Percentiles rank a stretch among this genome's conserved stretches.
Evolutionary conservation across 2,888 invertebrate genomes (phyloP).

Genomic region (Cheiracanthium punctorium): DNA sequence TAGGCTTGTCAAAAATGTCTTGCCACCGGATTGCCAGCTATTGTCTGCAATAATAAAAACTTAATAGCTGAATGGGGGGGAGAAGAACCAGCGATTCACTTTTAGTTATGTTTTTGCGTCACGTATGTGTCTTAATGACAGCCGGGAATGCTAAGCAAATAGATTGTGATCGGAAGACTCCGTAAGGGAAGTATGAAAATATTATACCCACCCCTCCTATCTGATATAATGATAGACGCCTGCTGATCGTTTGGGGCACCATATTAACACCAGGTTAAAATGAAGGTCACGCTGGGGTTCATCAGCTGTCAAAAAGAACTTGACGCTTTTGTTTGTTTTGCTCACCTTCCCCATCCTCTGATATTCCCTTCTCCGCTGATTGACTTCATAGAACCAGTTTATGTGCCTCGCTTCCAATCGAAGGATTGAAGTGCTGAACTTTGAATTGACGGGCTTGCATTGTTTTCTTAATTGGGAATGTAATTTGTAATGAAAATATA

Average conservation of each 20-base stretch:
- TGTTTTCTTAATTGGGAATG: no score
- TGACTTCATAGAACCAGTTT: slow-evolving; percentile 55
- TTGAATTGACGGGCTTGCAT: not conserved
- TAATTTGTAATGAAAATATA: no score
- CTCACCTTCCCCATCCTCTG: slow-evolving; percentile 17
- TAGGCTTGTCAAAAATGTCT: slow-evolving; percentile 56
- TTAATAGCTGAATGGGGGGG: slow-evolving; percentile 50
- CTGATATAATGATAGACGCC: slow-evolving; percentile 52
- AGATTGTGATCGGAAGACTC: not conserved
- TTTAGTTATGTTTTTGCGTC: not conserved
- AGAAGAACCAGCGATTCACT: slow-evolving; percentile 40
- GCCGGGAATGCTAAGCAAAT: slow-evolving; percentile 49
- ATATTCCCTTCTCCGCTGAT: slow-evolving; percentile 27
- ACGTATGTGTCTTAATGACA: slow-evolving; percentile 36
- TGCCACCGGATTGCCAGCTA: slow-evolving; percentile 58
- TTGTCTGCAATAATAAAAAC: slow-evolving; percentile 64
- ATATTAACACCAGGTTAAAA: slow-evolving; percentile 60
- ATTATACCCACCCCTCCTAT: slow-evolving; percentile 19
- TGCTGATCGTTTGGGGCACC: slow-evolving; percentile 46
- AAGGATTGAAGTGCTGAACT: not conserved
- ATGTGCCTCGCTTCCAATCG: not conserved
- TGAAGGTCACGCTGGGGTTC: slow-evolving; percentile 44
- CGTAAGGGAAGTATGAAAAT: slow-evolving; percentile 46
- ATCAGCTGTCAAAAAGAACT: slow-evolving; percentile 57
- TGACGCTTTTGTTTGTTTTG: slow-evolving; percentile 51